Evolutionary conservation across 1,140 invertebrate species (phyloP), one percentile per base, ranked within the genome.

Genomic region (Vollenhovia emeryi): DNA sequence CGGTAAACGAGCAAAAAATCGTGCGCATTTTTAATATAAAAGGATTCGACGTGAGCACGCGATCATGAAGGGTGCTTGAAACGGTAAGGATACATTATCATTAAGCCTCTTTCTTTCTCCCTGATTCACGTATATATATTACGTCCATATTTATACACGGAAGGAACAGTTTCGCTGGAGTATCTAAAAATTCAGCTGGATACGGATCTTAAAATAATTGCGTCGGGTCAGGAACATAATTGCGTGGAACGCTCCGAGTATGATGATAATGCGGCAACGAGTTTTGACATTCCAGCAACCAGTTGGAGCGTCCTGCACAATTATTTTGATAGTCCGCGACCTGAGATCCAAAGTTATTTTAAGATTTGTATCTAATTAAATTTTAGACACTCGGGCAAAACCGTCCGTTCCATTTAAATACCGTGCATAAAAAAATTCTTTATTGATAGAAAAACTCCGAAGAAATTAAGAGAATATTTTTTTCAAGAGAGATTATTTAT

Each of bases 1-100:
- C 13, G 3, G 13, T 82, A 82, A 82, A 82, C 40, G 78, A 57
- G 21, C 3, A 48, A 48, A 40, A 73, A 73, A 8, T 71, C 4
- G 57, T 3, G 64, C 3, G 7, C 64, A 69, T 82, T 73, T 79
- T 82, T 71, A 45, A 82, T 45, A 59, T 43, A 45, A 33, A 30
- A 57, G n/a, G 18, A 73, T 71, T 71, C 13, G 13, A 21, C 13
- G n/a, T 7, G 36, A 55, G 6, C 36, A 36, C 21, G n/a, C 15
- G 3, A 66, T 79, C 8, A 68, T 27, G 2, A 4, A 50, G 2
- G 33, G 13, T 66, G 4, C 30, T 78, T 24, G n/a, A 64, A 50
- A 6, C 13, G 43, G 15, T 36, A 21, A 27, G 5, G 60, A 60
- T 60, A 57, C 40, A 13, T 60, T 13, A 27, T 24, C 4, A 52